Percentiles rank a stretch among this genome's conserved stretches.
Conservation (phyloP, 2,113 vertebrate genomes). For the Solea senegalensis region DNA sequence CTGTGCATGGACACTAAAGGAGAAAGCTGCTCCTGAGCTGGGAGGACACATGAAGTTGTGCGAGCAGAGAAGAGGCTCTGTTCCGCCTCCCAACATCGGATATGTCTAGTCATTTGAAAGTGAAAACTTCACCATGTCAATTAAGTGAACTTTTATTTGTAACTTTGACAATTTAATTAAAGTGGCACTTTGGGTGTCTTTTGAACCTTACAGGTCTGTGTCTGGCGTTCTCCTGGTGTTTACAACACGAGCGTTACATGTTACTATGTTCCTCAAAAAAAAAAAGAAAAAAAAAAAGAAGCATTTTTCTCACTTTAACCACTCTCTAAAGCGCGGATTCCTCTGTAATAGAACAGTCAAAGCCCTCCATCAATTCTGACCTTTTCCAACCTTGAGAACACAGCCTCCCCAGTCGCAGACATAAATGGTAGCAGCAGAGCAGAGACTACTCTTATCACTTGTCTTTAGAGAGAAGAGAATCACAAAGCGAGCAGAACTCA, state of each 20-base stretch:
- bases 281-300: background rate
- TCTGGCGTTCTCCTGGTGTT: constrained; percentile 32
- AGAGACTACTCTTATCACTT: constrained; percentile 43
- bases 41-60: constrained; percentile 60
- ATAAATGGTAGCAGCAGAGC: constrained; percentile 37
- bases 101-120: constrained; percentile 72
- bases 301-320: constrained; percentile 14
- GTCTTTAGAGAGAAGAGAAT: constrained; percentile 40
- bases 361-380: constrained; percentile 66
- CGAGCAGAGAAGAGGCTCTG: constrained; percentile 57
- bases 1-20: constrained; percentile 69
- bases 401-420: constrained; percentile 30
- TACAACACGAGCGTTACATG: background rate
- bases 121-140: constrained; percentile 73
- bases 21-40: constrained; percentile 73
- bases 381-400: constrained; percentile 66
- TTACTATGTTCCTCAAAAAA: constrained; percentile 1
- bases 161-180: constrained; percentile 77
- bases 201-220: constrained; percentile 68
- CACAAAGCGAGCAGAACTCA: constrained; percentile 43
- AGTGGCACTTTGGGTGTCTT: constrained; percentile 79
- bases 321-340: constrained; percentile 36
- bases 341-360: constrained; percentile 51
- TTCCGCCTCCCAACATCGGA: constrained; percentile 65
- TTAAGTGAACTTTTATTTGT: constrained; percentile 76